Conservation (phyloP, 2,888 invertebrate genomes). For the Magallana nippona region DNA sequence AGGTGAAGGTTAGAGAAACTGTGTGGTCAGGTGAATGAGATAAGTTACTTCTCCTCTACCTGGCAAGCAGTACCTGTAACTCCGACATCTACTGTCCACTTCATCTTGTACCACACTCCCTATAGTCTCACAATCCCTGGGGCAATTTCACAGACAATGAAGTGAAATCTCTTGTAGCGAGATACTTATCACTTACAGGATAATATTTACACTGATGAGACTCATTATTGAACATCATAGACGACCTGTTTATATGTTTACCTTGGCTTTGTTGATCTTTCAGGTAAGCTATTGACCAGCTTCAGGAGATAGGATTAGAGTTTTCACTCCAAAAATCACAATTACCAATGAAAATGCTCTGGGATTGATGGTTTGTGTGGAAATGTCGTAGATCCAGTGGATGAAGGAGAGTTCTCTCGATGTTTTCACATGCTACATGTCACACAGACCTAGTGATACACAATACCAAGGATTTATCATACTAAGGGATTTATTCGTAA, state of each 20-base stretch:
- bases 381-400: neutral
- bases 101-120: neutral
- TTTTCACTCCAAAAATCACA: constrained; percentile 17
- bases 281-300: constrained; percentile 27
- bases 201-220: constrained; percentile 15
- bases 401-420: neutral
- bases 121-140: neutral
- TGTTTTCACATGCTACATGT: neutral
- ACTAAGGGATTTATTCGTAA: neutral
- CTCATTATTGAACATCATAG: constrained; percentile 21
- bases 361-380: neutral
- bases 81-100: neutral
- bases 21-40: too few species aligned
- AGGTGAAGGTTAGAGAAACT: too few species aligned
- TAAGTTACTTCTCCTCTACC: neutral
- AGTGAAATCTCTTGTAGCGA: neutral
- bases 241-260: constrained; percentile 6
- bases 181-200: constrained; percentile 23
- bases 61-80: neutral
- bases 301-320: constrained; percentile 22
- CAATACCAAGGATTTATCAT: neutral
- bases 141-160: constrained; percentile 16
- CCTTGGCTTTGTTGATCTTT: neutral
- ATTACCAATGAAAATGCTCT: neutral
- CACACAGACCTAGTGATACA: neutral